Percentiles rank a stretch among this genome's conserved stretches.
phyloP scores from a whole-genome alignment of 2,888 invertebrate genomes.

The Tethea ocularis region DNA sequence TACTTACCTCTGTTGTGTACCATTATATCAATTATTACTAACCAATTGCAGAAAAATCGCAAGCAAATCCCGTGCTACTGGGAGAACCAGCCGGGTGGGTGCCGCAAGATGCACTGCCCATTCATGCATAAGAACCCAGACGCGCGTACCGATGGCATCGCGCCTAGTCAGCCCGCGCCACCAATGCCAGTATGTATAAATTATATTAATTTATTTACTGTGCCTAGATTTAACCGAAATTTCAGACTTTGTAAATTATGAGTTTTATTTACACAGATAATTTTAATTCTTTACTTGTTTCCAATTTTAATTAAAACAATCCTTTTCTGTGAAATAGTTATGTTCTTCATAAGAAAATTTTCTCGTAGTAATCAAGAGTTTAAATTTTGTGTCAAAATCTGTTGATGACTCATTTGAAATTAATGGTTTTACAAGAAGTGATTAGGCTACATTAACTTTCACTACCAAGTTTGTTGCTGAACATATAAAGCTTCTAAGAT shows the following conservation, averaged over 20 bases:
- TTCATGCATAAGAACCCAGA: slow-evolving; percentile 88
- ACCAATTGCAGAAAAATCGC: slow-evolving; percentile 88
- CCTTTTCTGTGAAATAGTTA: no score
- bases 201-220: no score
- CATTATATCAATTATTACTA: slow-evolving; percentile 8
- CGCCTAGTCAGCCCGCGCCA: slow-evolving; percentile 69
- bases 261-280: no score
- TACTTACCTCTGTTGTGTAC: not conserved
- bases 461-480: not conserved
- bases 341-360: no score
- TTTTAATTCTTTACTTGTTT: no score
- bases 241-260: not conserved
- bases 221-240: not conserved
- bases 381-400: no score
- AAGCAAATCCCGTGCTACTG: slow-evolving; percentile 93
- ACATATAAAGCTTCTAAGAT: not conserved
- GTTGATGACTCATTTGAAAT: no score
- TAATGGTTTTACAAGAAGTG: no score
- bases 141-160: slow-evolving; percentile 76
- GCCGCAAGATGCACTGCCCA: slow-evolving; percentile 92
- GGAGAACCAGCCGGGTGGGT: slow-evolving; percentile 93
- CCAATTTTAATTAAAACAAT: no score
- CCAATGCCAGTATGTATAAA: slow-evolving; percentile 48
- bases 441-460: not conserved
- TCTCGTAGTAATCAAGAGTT: no score